Evolutionary conservation across 2,888 invertebrate genomes (phyloP).

Genomic region (Anodontia alba): DNA sequence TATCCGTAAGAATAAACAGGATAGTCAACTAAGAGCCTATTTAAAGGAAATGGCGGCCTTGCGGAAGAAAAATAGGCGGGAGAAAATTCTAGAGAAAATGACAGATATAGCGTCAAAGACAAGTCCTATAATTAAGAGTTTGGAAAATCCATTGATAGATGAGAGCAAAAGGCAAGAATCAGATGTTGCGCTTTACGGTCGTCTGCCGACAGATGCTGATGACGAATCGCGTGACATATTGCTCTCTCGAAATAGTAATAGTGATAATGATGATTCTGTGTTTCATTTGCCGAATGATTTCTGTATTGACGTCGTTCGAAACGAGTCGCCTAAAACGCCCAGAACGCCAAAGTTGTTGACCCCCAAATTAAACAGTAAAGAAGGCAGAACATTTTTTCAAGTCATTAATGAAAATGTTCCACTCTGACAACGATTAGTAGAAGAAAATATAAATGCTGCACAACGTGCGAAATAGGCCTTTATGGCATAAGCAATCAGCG

Average conservation of each 20-base stretch:
- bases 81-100: constrained; percentile 77
- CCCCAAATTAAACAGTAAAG: constrained; percentile 36
- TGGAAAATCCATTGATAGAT: constrained; percentile 39
- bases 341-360: constrained; percentile 50
- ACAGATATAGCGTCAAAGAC: constrained; percentile 59
- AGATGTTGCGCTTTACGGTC: constrained; percentile 39
- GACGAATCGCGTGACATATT: constrained; percentile 57
- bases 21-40: constrained; percentile 80
- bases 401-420: constrained; percentile 68
- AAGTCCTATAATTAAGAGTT: constrained; percentile 26
- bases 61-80: constrained; percentile 77
- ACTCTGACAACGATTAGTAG: constrained; percentile 52
- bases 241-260: constrained; percentile 58
- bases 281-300: constrained; percentile 68
- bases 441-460: too few relatives aligned
- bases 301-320: constrained; percentile 31
- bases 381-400: constrained; percentile 57
- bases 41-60: constrained; percentile 82
- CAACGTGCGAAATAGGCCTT: too few relatives aligned
- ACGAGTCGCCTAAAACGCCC: constrained; percentile 42
- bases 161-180: constrained; percentile 18
- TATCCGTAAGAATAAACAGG: constrained; percentile 83
- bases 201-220: constrained; percentile 56
- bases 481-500: too few relatives aligned
- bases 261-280: constrained; percentile 73